phyloP scores from a whole-genome alignment of 1,140 invertebrate species.

The Caenorhabditis briggsae region DNA sequence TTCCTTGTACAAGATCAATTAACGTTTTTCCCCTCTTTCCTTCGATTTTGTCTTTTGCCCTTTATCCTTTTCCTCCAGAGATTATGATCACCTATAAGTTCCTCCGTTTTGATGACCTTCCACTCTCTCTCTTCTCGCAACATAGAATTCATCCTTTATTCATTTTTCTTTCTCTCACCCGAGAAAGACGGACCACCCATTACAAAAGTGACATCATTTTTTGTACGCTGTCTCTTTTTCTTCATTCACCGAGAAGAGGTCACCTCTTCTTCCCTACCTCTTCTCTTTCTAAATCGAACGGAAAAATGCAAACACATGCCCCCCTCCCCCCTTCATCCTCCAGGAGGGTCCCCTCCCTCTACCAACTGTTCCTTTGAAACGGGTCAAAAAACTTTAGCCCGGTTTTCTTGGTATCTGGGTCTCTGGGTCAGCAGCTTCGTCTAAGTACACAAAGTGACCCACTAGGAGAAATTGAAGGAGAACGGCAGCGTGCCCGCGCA shows the following conservation, averaged over 20 bases:
- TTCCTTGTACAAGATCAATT: too few species aligned
- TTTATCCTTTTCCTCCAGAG: background rate
- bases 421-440: background rate
- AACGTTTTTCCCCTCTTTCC: background rate
- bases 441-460: background rate
- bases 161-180: background rate
- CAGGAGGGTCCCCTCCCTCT: background rate
- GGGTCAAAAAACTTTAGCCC: constrained; percentile 24
- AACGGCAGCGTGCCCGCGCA: background rate
- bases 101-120: background rate
- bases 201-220: constrained; percentile 27
- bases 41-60: background rate
- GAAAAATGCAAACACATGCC: constrained; percentile 46
- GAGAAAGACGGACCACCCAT: background rate
- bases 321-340: background rate
- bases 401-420: background rate
- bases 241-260: background rate
- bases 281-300: background rate
- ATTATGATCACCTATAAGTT: constrained; percentile 11
- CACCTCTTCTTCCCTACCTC: background rate
- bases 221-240: background rate
- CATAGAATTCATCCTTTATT: too few species aligned
- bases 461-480: background rate
- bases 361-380: constrained; percentile 31
- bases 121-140: background rate